Base-by-base conservation (phyloP, 1,140 invertebrate species). In the Macrosteles quadrilineatus region DNA sequence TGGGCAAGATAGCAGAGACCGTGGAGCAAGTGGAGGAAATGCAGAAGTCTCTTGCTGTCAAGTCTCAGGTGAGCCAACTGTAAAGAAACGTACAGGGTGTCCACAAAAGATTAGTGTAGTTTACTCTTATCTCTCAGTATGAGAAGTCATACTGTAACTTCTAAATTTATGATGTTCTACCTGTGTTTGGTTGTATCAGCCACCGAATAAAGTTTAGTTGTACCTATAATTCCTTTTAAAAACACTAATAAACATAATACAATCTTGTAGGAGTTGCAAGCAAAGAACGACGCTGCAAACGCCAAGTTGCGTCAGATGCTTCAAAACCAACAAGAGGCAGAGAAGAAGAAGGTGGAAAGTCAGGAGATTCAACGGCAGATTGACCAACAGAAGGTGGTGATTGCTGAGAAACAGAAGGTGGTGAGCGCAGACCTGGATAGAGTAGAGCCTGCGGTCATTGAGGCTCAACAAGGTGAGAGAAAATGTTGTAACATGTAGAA, bases 21-120 rank as follows among this genome's bases (percentile, higher is more conserved):
- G 96, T 99, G 0, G 96, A 98, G 78, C 98, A 99, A 81, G 98
- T 99, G 1, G 97, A 99, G 80, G 97, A 99, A 81, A 95, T 99
- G 89, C 98, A 99, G 78, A 98, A 98, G 81, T 98, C 96, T 73
- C 87, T 99, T 50, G 97, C 96, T 59, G 91, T 98, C 1, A 99
- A 99, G 83, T 94, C 92, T 65, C 88, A 90, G 80, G 87, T 89
- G 78, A n/a, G n/a, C n/a, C n/a, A n/a, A n/a, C n/a, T n/a, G n/a
- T n/a, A n/a, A n/a, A n/a, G n/a, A n/a, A n/a, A n/a, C n/a, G n/a
- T n/a, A n/a, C n/a, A n/a, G n/a, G n/a, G n/a, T n/a, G n/a, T n/a
- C n/a, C n/a, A n/a, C n/a, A n/a, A n/a, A n/a, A n/a, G n/a, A n/a
- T n/a, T n/a, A n/a, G n/a, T n/a, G n/a, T n/a, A n/a, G n/a, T n/a